A percentile compares a stretch with the other conserved stretches of the same genome.
These are phyloP conservation scores for Phenacoccus solenopsis DNA, from an alignment of 1,140 invertebrate genomes.

Conservation along the genomic window DNA sequence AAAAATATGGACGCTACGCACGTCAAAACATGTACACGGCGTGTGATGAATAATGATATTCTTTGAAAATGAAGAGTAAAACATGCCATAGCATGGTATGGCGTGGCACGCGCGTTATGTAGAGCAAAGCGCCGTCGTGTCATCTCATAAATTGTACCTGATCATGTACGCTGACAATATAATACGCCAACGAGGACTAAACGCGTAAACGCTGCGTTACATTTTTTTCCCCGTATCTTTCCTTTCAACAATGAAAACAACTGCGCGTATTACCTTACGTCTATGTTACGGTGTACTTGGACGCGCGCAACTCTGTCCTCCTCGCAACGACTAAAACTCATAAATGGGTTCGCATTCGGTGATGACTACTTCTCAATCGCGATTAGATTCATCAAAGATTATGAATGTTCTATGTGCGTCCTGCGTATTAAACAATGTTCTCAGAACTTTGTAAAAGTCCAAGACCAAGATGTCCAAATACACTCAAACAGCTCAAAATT, in stretches of 20 bases:
- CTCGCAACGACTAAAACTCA: too few relatives aligned
- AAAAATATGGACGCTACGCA: constrained; percentile 17
- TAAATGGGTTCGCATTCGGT: too few relatives aligned
- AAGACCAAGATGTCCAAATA: too few relatives aligned
- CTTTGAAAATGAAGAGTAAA: constrained; percentile 16
- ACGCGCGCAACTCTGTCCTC: too few relatives aligned
- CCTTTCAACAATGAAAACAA: constrained; percentile 4
- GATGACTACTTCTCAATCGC: too few relatives aligned
- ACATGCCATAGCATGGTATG: constrained; percentile 14
- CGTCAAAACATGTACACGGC: constrained; percentile 8
- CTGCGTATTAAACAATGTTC: too few relatives aligned
- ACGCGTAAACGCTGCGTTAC: not conserved
- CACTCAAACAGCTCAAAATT: too few relatives aligned
- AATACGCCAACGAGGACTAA: not conserved
- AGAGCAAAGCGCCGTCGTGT: constrained; percentile 16
- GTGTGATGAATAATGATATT: constrained; percentile 18
- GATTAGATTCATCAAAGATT: too few relatives aligned
- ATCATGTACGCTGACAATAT: constrained; percentile 16
- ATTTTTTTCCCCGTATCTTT: constrained; percentile 4
- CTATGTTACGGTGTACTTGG: too few relatives aligned
- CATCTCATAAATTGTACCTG: constrained; percentile 14
- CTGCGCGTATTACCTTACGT: too few relatives aligned
- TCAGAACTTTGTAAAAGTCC: too few relatives aligned
- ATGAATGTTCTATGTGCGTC: too few relatives aligned
- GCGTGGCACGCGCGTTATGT: constrained; percentile 8